Percentiles rank a stretch among this genome's conserved stretches.
Conservation (phyloP, 1,140 invertebrate genomes). For the Bombus sibiricus region DNA sequence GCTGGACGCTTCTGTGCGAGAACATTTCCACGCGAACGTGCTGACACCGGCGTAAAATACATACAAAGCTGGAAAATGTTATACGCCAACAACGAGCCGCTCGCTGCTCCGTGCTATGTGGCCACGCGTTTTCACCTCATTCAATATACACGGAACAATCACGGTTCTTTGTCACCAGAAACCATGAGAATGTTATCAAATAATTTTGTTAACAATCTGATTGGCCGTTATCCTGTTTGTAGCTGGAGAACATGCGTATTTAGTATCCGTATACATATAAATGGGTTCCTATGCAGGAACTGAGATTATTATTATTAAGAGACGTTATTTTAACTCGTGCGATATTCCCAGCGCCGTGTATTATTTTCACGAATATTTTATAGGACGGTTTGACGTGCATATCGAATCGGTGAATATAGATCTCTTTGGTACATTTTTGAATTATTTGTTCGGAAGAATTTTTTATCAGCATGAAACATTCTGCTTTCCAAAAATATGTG, state of each 20-base stretch:
- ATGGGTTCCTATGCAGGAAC: background rate
- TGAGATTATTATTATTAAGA: too few relatives aligned
- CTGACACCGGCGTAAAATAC: background rate
- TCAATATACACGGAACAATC: background rate
- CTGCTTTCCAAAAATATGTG: background rate
- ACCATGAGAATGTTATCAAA: background rate
- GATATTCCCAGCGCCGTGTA: too few relatives aligned
- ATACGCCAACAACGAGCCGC: background rate
- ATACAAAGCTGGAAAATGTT: slow-evolving; percentile 7
- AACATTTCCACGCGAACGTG: background rate
- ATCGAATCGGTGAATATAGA: too few relatives aligned
- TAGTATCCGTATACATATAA: background rate
- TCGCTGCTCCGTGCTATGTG: background rate
- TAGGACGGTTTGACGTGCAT: too few relatives aligned
- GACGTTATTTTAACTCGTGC: too few relatives aligned
- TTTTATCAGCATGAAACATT: too few relatives aligned
- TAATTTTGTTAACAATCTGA: slow-evolving; percentile 6
- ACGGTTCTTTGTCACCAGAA: background rate
- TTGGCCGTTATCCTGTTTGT: background rate
- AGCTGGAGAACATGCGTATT: background rate
- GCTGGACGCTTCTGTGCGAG: background rate
- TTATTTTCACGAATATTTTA: too few relatives aligned
- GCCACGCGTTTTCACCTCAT: background rate
- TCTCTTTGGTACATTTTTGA: too few relatives aligned
- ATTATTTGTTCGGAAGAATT: too few relatives aligned